These are phyloP conservation scores for Cirrhinus mrigala DNA, from an alignment of 2,797 vertebrate genomes.

Conservation along the genomic window DNA sequence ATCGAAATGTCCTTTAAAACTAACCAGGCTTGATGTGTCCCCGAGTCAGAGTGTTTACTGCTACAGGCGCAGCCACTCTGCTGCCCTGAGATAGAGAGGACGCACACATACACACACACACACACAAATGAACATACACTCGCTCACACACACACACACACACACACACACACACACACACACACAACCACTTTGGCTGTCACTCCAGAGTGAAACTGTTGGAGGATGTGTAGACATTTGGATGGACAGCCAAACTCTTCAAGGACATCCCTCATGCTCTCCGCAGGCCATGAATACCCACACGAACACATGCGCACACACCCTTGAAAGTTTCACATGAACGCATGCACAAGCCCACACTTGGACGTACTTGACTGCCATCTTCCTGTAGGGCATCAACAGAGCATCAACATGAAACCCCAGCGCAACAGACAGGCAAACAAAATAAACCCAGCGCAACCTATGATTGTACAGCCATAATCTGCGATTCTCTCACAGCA, in stretches of 20 bases:
- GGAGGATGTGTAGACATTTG: conserved; percentile 43
- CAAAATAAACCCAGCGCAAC: conserved; percentile 25
- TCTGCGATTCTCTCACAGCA: conserved; percentile 45
- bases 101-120: not conserved
- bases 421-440: conserved; percentile 5
- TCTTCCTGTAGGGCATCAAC: conserved; percentile 29
- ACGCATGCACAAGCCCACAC: conserved; percentile 2
- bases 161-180: not conserved
- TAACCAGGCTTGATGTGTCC: conserved; percentile 37
- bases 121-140: not conserved
- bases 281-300: conserved; percentile 19
- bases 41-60: conserved; percentile 16
- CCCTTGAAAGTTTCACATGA: conserved; percentile 20
- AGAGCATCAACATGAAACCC: conserved; percentile 17
- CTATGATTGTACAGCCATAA: conserved; percentile 48
- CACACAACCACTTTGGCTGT: conserved; percentile 36
- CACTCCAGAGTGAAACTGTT: conserved; percentile 43
- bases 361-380: conserved; percentile 23
- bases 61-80: conserved; percentile 32
- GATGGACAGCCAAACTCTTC: conserved; percentile 46
- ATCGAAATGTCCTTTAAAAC: conserved; percentile 34
- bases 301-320: conserved; percentile 19
- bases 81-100: conserved; percentile 33
- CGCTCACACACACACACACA: not conserved
- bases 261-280: conserved; percentile 38